Percentiles rank a stretch among this genome's conserved stretches.
phyloP scores from a whole-genome alignment of 2,888 invertebrate genomes.

The Andrena dorsata region DNA sequence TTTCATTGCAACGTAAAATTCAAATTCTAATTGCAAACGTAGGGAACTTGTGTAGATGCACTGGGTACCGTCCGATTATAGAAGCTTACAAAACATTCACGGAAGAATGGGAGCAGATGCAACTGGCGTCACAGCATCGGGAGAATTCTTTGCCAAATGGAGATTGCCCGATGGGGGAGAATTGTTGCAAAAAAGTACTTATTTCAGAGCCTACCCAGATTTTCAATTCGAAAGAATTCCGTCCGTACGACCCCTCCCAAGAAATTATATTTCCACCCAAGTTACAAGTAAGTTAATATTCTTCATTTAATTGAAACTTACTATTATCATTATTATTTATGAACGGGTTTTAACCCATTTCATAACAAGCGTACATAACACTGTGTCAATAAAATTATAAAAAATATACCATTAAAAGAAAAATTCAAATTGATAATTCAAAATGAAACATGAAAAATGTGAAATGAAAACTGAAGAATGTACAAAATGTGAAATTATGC shows the following conservation, averaged over 20 bases:
- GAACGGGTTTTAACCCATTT: no score
- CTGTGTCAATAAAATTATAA: no score
- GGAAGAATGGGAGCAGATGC: slow-evolving; percentile 89
- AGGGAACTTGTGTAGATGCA: slow-evolving; percentile 95
- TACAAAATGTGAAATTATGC: no score
- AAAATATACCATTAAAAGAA: no score
- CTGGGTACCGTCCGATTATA: slow-evolving; percentile 96
- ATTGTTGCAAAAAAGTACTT: slow-evolving; percentile 87
- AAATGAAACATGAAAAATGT: no score
- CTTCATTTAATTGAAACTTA: not conserved
- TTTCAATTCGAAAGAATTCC: slow-evolving; percentile 88
- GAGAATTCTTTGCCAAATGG: slow-evolving; percentile 72
- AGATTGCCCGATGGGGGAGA: slow-evolving; percentile 88
- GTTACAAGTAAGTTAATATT: slow-evolving; percentile 86
- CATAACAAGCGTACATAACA: no score
- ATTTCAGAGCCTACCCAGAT: slow-evolving; percentile 84
- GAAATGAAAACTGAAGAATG: no score
- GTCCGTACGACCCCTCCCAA: slow-evolving; percentile 92
- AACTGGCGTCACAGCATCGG: slow-evolving; percentile 76
- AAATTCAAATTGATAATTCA: no score
- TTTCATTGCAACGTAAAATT: not conserved
- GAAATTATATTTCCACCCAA: slow-evolving; percentile 97
- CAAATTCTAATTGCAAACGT: slow-evolving; percentile 40
- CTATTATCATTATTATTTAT: not conserved
- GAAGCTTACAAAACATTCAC: slow-evolving; percentile 95